These are phyloP conservation scores for Tenthredo distinguenda DNA, from an alignment of 2,888 invertebrate species.

Conservation along the genomic window DNA sequence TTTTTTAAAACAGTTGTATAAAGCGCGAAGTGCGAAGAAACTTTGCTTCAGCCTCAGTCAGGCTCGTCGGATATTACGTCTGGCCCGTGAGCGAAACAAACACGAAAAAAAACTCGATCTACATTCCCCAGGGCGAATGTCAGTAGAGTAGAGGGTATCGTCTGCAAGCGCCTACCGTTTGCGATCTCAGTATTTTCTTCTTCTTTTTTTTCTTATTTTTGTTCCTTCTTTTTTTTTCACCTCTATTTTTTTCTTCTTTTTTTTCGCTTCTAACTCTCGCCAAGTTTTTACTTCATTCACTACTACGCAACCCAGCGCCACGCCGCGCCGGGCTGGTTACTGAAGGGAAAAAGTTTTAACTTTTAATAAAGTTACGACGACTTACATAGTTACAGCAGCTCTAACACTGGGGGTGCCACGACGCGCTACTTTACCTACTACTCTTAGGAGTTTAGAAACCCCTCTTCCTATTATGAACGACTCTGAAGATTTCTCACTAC, in stretches of 20 bases:
- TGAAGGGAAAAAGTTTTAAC: constrained; percentile 61
- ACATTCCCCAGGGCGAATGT: constrained; percentile 29
- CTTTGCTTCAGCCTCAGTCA: constrained; percentile 8
- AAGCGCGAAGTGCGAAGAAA: constrained; percentile 16
- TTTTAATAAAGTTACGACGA: constrained; percentile 69
- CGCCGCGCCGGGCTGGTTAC: constrained; percentile 52
- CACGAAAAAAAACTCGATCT: constrained; percentile 29
- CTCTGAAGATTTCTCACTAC: neutral
- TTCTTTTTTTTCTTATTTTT: constrained; percentile 33
- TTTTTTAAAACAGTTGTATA: constrained; percentile 28
- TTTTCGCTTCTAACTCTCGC: constrained; percentile 48
- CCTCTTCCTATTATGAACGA: constrained; percentile 1
- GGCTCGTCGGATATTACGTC: constrained; percentile 31
- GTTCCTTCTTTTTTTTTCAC: neutral
- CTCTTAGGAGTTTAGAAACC: neutral
- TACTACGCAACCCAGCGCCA: constrained; percentile 52
- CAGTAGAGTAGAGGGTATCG: constrained; percentile 32
- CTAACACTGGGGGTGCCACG: constrained; percentile 18
- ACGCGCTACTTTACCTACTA: constrained; percentile 21
- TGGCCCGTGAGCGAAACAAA: constrained; percentile 31
- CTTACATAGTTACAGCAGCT: constrained; percentile 19
- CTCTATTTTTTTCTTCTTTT: neutral
- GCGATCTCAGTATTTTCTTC: constrained; percentile 50
- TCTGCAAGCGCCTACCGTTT: constrained; percentile 48
- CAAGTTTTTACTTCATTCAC: constrained; percentile 52